Evolutionary conservation across 2,888 invertebrate species (phyloP), one percentile per base, ranked within the genome.

Genomic region (Sarcophaga variegata): DNA sequence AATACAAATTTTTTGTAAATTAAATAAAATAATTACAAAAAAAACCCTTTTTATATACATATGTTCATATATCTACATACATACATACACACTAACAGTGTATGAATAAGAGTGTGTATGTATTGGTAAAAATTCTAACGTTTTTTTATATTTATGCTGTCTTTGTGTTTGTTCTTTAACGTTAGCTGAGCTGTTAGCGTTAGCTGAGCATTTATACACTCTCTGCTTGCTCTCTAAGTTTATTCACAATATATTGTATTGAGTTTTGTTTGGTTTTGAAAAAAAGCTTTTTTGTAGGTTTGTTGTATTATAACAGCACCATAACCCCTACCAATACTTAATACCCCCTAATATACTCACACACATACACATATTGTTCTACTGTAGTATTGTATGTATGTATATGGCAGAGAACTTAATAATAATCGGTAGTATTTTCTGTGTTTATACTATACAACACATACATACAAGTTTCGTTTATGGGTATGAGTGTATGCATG

Each of bases 201-300:
- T 71, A 63, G 66, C 77, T 37, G 37, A 77, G 67, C 60, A 83
- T 22, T 64, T 71, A 60, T 71, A 20, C 8, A 5, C 63, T 20
- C 4, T 70, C 2, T 49, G 59, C 22, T 67, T 49, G 17, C 10
- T 11, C 63, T 20, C 37, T 37, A 37, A 37, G 37, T 37, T 37
- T 37, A 37, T 37, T 37, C 37, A 37, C 37, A 10, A 37, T 37
- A 37, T 37, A 37, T 37, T 81, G 63, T 62, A 71, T 83, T 77
- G 22, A 37, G 8, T 37, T 37, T 37, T 37, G 37, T 37, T 54
- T n/a, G 83, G 78, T 81, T 89, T 89, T 83, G 63, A 79, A 64
- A 69, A 83, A 83, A 83, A 83, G 83, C 83, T 83, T 80, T 79
- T 37, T 37, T 37, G 59, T 72, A 62, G 67, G 74, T 67, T 69